Evolutionary conservation across 2,888 invertebrate genomes (phyloP).

Genomic region (Fissipunctia ypsillon): DNA sequence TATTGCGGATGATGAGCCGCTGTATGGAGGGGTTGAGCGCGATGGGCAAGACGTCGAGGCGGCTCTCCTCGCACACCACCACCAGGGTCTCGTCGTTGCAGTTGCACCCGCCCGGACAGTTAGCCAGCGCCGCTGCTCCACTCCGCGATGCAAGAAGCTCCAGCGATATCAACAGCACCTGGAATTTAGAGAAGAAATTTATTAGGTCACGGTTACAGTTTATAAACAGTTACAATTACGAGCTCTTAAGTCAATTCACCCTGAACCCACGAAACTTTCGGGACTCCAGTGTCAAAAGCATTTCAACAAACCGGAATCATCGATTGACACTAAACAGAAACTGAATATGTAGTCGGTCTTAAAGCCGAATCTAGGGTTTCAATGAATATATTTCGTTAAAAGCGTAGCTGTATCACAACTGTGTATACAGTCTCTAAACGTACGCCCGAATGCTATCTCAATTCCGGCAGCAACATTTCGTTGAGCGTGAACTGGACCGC

Average conservation of each 20-base stretch:
- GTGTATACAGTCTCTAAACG: constrained; percentile 54
- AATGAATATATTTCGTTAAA: constrained; percentile 65
- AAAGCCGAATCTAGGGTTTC: constrained; percentile 40
- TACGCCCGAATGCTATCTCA: constrained; percentile 66
- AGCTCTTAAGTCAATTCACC: constrained; percentile 12
- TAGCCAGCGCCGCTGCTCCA: constrained; percentile 91
- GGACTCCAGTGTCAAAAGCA: constrained; percentile 20
- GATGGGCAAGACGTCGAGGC: constrained; percentile 96
- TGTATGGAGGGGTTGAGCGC: constrained; percentile 97
- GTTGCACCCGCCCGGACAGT: constrained; percentile 96
- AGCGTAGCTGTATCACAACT: constrained; percentile 61
- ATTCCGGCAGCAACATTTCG: constrained; percentile 64
- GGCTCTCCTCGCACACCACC: constrained; percentile 96
- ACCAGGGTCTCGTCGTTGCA: constrained; percentile 97
- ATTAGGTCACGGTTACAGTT: constrained; percentile 40
- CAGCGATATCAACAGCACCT: constrained; percentile 84
- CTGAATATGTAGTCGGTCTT: constrained; percentile 47
- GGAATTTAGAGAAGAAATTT: constrained; percentile 72
- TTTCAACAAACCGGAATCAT: constrained; percentile 22
- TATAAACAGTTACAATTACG: constrained; percentile 3
- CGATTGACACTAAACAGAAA: constrained; percentile 37
- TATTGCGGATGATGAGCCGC: constrained; percentile 95
- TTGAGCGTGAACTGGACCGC: constrained; percentile 67
- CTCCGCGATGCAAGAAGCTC: constrained; percentile 82
- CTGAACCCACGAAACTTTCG: constrained; percentile 11